A percentile compares a stretch with the other conserved stretches of the same genome.
Evolutionary conservation across 2,113 vertebrate genomes (phyloP).

Genomic region (Uropsilus gracilis): DNA sequence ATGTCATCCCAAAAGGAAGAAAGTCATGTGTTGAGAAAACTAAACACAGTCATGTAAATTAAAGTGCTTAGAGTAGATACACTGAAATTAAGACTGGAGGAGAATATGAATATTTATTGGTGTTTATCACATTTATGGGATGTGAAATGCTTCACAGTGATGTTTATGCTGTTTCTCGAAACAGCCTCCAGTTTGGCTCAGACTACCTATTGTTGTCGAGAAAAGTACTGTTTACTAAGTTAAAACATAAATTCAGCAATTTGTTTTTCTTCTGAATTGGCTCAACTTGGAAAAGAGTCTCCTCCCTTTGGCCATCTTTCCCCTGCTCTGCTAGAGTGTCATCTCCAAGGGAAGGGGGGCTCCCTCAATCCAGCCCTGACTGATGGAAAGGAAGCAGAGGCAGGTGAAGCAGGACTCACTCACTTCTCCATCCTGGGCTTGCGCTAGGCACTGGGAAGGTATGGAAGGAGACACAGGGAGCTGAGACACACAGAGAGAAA

Average conservation of each 20-base stretch:
- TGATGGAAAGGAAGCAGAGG: neutral
- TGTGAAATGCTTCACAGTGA: conserved; percentile 14
- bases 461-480: neutral
- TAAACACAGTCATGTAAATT: conserved; percentile 10
- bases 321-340: neutral
- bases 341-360: too few species aligned
- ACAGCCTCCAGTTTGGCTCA: neutral
- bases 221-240: neutral
- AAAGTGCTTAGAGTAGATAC: neutral
- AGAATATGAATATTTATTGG: conserved; percentile 26
- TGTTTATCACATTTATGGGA: conserved; percentile 41
- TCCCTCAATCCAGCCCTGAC: too few species aligned
- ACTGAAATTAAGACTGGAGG: neutral
- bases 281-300: neutral
- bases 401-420: neutral
- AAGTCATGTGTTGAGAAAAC: neutral
- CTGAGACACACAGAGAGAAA: too few species aligned
- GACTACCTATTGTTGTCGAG: neutral
- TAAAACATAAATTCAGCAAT: conserved; percentile 8
- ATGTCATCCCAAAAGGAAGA: neutral
- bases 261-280: neutral
- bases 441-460: neutral
- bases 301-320: neutral
- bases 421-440: too few species aligned
- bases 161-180: neutral